Evolutionary conservation across 2,113 vertebrate species (phyloP).

Genomic region (Alethe diademata): DNA sequence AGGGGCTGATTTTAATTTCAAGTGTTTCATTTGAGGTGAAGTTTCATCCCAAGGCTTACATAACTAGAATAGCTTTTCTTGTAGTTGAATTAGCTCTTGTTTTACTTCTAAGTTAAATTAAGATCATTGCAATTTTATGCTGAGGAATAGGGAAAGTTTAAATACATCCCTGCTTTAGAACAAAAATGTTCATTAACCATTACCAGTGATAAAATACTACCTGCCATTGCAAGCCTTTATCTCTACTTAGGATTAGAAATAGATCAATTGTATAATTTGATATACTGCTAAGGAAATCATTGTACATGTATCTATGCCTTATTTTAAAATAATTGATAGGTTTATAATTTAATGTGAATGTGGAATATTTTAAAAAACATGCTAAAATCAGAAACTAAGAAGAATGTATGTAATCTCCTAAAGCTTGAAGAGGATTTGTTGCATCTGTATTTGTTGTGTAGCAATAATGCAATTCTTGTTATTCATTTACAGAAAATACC

Average conservation of each 20-base stretch:
- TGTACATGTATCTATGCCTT: neutral
- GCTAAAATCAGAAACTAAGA: neutral
- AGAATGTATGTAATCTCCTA: neutral
- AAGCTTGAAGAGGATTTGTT: neutral
- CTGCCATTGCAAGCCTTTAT: neutral
- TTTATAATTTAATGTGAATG: neutral
- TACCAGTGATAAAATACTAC: neutral
- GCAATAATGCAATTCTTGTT: neutral
- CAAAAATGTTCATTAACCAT: neutral
- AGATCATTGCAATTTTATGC: neutral
- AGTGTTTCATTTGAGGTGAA: neutral
- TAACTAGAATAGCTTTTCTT: neutral
- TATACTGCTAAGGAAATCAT: neutral
- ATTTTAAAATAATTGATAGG: neutral
- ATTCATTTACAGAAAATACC: neutral
- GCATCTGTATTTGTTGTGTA: neutral
- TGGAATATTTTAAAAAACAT: neutral
- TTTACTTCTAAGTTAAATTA: neutral
- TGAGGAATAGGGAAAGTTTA: neutral
- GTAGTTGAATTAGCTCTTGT: neutral
- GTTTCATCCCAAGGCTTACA: neutral
- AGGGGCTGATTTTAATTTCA: conserved; percentile 5
- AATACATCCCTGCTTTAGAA: neutral
- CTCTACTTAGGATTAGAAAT: neutral
- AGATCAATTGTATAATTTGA: neutral